Evolutionary conservation across 1,140 invertebrate genomes (phyloP), one percentile per base, ranked within the genome.

Genomic region (Ceratina japonica): DNA sequence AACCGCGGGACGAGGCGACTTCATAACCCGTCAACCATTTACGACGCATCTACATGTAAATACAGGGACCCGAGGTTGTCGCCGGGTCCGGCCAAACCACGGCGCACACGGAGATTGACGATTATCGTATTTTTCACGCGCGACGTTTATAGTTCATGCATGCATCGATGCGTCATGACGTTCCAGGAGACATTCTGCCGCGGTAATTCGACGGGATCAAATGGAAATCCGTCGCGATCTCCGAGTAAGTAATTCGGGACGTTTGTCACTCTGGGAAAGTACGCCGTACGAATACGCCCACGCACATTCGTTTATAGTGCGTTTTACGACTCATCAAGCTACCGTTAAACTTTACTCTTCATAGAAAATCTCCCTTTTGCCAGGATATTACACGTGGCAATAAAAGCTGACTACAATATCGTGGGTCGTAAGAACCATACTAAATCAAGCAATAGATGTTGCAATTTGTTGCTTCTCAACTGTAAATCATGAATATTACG

Each of bases 71-170:
- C 27, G 27, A 31, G 27, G 68, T 71, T 70, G 44, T 61, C 72
- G 56, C 37, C 63, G 54, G 24, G 24, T 16, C 56, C 58, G 1
- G 68, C 24, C 15, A 12, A 20, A 24, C 15, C 1, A 13, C 20
- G 27, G 10, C 1, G 58, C 44, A 75, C 68, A 75, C 37, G 77
- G 59, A 75, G 71, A 74, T 75, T 52, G 56, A 79, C 69, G 80
- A 81, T 81, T 73, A 73, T 37, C 75, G 62, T 79, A 81, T 81
- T 81, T 81, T 81, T 79, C 69, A 24, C 27, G 37, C 7, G 16
- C 24, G 80, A 81, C 80, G 63, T 79, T 81, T 81, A 81, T 79
- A 74, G 80, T 79, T 79, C 31, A 63, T 73, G 63, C 64, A 15
- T 20, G 56, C 31, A 79, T 79, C 64, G 61, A 77, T 68, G 79